These are phyloP conservation scores for Apodemus speciosus DNA, from an alignment of 2,113 vertebrate species.

Conservation along the genomic window DNA sequence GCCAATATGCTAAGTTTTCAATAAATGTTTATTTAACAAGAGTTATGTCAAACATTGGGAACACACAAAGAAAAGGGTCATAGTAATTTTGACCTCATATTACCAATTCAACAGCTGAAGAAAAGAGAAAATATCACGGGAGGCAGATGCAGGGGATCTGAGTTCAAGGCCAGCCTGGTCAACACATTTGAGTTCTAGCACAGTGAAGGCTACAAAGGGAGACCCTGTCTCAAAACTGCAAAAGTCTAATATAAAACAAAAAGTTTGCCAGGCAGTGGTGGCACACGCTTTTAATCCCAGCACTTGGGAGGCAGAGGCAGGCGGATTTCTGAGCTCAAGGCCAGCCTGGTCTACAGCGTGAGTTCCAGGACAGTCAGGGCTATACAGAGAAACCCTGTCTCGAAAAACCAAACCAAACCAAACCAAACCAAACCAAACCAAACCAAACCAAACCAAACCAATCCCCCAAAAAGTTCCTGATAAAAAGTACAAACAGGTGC, in stretches of 20 bases:
- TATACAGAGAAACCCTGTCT: too few species aligned
- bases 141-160: neutral
- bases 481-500: neutral
- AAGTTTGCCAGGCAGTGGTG: too few species aligned
- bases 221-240: neutral
- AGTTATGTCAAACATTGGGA: neutral
- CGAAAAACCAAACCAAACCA: too few species aligned
- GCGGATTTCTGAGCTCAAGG: too few species aligned
- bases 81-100: neutral
- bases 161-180: neutral
- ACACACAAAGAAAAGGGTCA: neutral
- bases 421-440: too few species aligned
- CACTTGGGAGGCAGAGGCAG: too few species aligned
- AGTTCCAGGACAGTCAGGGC: too few species aligned
- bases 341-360: too few species aligned
- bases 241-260: neutral
- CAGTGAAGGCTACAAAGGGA: neutral
- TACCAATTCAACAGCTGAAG: neutral
- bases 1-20: neutral
- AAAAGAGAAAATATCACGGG: neutral
- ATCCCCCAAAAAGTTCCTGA: too few species aligned
- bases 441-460: too few species aligned
- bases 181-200: neutral
- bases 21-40: slow-evolving; percentile 13
- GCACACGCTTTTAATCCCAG: too few species aligned